Evolutionary conservation across 2,797 vertebrate genomes (phyloP), one percentile per base, ranked within the genome.

Genomic region (Microctenopoma stevenorrisi): DNA sequence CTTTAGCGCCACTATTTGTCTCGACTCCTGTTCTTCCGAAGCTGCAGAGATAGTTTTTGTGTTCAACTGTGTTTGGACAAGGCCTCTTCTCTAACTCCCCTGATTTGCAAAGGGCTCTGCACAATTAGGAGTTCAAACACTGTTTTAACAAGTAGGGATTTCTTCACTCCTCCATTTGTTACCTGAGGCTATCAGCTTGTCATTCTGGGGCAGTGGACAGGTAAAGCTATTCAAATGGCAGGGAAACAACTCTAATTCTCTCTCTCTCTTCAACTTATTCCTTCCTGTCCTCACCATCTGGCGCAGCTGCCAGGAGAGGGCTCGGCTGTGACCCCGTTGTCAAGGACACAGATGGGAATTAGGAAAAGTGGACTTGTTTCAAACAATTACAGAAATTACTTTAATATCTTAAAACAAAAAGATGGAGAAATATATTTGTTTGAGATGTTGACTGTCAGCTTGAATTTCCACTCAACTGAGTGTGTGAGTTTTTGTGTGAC

Each of bases 341-440:
- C 91, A 93, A 94, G 93, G 94, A 92, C 93, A 92, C 93, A 92
- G 93, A 92, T 95, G 95, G 94, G 94, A 96, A 96, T 96, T 96
- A 95, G 90, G 92, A 94, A 93, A 94, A 94, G 94, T 94, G 94
- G 92, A 92, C 91, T 94, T 95, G 89, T 92, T 95, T 95, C 91
- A 91, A 96, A 94, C 91, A 97, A 97, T 97, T 96, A 96, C 92
- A 94, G 92, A 96, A 96, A 97, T 97, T 93, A 95, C 92, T 92
- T 93, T 91, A 95, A 95, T 94, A 95, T 96, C 95, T 91, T 93
- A 91, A 93, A 94, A 94, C 89, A 94, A 91, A 95, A 95, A 93
- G 87, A 88, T 44, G 64, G 84, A 83, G 86, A 85, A 91, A 91
- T 92, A 88, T 92, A 93, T 93, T 92, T 92, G 90, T 92, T 91